Evolutionary conservation across 2,888 invertebrate genomes (phyloP), one percentile per base, ranked within the genome.

Genomic region (Drosophila fulvimacula): DNA sequence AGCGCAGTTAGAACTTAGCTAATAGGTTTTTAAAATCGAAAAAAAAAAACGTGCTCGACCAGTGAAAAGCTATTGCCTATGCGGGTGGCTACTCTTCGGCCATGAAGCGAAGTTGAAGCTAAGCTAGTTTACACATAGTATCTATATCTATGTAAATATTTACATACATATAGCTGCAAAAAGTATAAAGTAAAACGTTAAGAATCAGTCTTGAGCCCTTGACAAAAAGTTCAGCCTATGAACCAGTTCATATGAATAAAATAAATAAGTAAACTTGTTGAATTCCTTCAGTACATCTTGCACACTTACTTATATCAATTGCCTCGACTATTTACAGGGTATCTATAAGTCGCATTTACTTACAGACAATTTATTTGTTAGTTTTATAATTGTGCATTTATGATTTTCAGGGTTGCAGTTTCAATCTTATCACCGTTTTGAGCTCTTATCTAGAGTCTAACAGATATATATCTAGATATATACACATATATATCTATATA

Each of bases 391-490:
- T 49, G 36, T 62, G 62, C 46, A 53, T 46, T 58, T 65, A 11
- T 66, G 46, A 49, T 49, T 42, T 42, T 39, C 42, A 49, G 42
- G 51, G 38, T 34, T 58, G n/a, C 53, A 65, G 38, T 39, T 41
- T 61, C 24, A 48, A 46, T 27, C 61, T 61, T 55, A 64, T 75
- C 73, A 48, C 17, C 27, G 42, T 39, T 67, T 42, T 38, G 21
- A 59, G 42, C 2, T n/a, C 7, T 56, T 73, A 73, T 73, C 78
- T 62, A 15, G 39, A n/a, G 6, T 19, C 9, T 44, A 9, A 24
- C 6, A 41, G 30, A 44, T 19, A 34, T 27, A 27, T 41, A 19
- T 19, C 19, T 41, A 42, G 13, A 2, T 21, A 58, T n/a, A 41
- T 49, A 10, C 5, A 19, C 19, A 55, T 19, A 17, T 7, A 17